A percentile compares a stretch with the other conserved stretches of the same genome.
Conservation (phyloP, 2,113 vertebrate genomes). For the Scomber colias region DNA sequence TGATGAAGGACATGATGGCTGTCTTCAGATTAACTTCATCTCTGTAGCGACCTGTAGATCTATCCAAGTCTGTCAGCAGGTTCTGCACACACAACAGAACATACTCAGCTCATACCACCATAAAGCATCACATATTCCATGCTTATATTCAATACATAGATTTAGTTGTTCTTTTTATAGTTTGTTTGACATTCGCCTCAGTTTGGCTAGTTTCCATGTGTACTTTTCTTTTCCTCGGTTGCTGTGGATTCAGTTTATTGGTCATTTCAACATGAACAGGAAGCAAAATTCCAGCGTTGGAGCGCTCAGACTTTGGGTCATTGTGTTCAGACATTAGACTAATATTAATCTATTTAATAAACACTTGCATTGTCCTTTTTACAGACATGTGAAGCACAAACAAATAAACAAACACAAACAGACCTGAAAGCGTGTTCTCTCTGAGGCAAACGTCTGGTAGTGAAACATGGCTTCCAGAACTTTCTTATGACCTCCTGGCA, state of each 20-base stretch:
- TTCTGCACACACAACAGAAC: slow-evolving; percentile 77
- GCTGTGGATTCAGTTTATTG: not conserved
- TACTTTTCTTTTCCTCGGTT: too few relatives aligned
- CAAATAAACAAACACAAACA: not conserved
- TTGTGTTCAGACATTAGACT: not conserved
- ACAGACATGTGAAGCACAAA: not conserved
- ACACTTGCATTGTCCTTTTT: not conserved
- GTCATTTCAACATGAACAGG: too few relatives aligned
- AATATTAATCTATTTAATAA: too few relatives aligned
- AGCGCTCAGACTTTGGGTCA: too few relatives aligned
- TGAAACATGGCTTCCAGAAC: slow-evolving; percentile 94
- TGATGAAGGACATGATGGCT: slow-evolving; percentile 97
- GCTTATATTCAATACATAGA: too few relatives aligned
- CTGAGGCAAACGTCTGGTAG: slow-evolving; percentile 92
- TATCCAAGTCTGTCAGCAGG: slow-evolving; percentile 91
- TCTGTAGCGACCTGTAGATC: slow-evolving; percentile 91
- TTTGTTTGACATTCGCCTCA: too few relatives aligned
- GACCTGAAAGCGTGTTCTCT: slow-evolving; percentile 97
- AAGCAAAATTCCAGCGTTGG: too few relatives aligned
- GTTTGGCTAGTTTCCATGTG: too few relatives aligned
- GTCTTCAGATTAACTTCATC: slow-evolving; percentile 97
- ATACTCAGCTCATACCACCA: too few relatives aligned
- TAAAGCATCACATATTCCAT: too few relatives aligned
- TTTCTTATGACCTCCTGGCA: slow-evolving; percentile 94
- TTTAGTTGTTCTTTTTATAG: too few relatives aligned